Base-by-base conservation (phyloP, 2,888 invertebrate species). In the Drosophila ustulata region DNA sequence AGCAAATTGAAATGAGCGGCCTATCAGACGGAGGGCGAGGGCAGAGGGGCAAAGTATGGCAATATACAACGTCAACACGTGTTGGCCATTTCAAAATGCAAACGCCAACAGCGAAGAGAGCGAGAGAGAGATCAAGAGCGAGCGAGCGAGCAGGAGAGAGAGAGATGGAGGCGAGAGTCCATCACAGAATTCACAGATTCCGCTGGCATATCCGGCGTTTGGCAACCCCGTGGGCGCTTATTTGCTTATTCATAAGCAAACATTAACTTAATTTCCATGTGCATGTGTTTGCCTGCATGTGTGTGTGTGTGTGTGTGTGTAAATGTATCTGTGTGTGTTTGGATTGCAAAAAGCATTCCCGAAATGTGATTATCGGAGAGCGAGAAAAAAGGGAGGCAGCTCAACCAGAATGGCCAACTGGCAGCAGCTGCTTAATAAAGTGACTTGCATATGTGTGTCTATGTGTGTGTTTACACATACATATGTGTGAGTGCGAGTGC, bases 171-270 rank as follows among this genome's bases (percentile, higher is more conserved):
- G 55, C 3, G 11, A 1, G 65, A 72, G 83, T 82, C 85, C 88
- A 82, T 85, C 82, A 85, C 66, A 49, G 75, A 50, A 50, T 52
- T 49, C 39, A 13, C 50, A 59, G 49, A 80, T 47, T 62, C 39
- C 49, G 59, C 50, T 28, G 50, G 41, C 52, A 63, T 45, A 71
- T 74, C 65, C 62, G 52, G 59, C 51, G 63, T 47, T 69, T 69
- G 57, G 56, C 74, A 68, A 63, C 73, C 56, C 81, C 78, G 78
- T 82, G 85, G 82, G 88, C 84, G 80, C 77, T 88, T 90, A 86
- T 91, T 91, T 91, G 89, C 88, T 90, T 91, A 90, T 91, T 91
- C 91, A 90, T 91, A 91, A 90, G 89, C 90, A 90, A 91, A 91
- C 89, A 91, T 91, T 91, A 89, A 90, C 91, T 91, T 90, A 89